Percentiles rank a stretch among this genome's conserved stretches.
Conservation (phyloP, 1,140 invertebrate genomes). For the Habropoda laboriosa region DNA sequence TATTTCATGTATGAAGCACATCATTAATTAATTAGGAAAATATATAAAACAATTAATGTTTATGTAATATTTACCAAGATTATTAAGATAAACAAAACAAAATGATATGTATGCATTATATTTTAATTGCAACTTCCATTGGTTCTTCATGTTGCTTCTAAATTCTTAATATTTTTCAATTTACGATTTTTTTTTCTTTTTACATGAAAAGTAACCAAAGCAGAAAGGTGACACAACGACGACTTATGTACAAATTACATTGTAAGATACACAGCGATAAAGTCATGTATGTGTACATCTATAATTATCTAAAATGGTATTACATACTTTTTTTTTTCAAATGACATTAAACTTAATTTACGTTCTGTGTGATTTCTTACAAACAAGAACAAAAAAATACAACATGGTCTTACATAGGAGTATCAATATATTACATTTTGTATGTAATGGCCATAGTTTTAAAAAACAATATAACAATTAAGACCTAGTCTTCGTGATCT, state of each 20-base stretch:
- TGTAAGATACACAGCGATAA: conserved; percentile 74
- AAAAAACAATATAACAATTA: conserved; percentile 67
- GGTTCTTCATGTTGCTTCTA: conserved; percentile 56
- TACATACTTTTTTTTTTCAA: conserved; percentile 59
- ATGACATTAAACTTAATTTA: conserved; percentile 67
- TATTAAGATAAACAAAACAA: conserved; percentile 33
- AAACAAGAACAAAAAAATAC: conserved; percentile 59
- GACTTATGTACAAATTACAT: conserved; percentile 79
- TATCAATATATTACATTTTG: conserved; percentile 66
- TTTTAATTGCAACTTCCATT: conserved; percentile 57
- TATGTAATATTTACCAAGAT: not conserved
- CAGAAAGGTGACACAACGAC: conserved; percentile 74
- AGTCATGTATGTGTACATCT: conserved; percentile 72
- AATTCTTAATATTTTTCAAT: conserved; percentile 46
- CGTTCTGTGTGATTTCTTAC: conserved; percentile 55
- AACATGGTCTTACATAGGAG: conserved; percentile 60
- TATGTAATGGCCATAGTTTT: conserved; percentile 54
- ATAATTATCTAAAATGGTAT: conserved; percentile 70
- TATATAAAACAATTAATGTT: not conserved
- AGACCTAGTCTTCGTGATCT: conserved; percentile 53
- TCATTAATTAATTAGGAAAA: not conserved
- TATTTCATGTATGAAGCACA: not conserved
- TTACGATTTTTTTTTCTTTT: conserved; percentile 44
- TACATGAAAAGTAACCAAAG: conserved; percentile 79
- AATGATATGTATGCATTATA: conserved; percentile 55